Percentiles rank a stretch among this genome's conserved stretches.
Evolutionary conservation across 2,113 vertebrate species (phyloP).

Genomic region (Lophius piscatorius): DNA sequence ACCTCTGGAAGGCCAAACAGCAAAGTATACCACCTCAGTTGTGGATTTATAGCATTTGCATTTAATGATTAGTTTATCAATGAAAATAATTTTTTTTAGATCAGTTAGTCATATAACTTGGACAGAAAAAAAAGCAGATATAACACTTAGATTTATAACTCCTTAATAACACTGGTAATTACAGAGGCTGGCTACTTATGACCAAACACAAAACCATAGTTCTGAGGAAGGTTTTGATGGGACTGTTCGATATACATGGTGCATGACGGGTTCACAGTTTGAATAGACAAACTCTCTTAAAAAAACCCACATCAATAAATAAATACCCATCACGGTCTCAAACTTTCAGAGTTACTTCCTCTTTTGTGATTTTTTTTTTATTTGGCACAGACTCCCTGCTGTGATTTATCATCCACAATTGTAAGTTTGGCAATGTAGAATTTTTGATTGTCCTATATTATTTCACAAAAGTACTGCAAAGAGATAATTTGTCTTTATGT

Average conservation of each 20-base stretch:
- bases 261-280: too few relatives aligned
- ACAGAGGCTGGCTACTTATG: constrained; percentile 18
- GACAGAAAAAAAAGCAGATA: constrained; percentile 41
- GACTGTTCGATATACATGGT: constrained; percentile 16
- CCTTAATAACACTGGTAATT: constrained; percentile 41
- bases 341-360: background rate
- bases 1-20: constrained; percentile 31
- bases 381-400: background rate
- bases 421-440: background rate
- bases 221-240: constrained; percentile 2
- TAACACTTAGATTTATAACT: constrained; percentile 37
- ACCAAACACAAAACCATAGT: constrained; percentile 37
- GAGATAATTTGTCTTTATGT: background rate
- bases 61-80: constrained; percentile 14
- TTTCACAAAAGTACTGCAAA: too few relatives aligned
- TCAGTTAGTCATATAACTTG: constrained; percentile 27
- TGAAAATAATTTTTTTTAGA: constrained; percentile 2
- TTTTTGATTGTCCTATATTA: too few relatives aligned
- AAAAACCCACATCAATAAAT: background rate
- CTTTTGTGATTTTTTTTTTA: background rate
- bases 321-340: constrained; percentile 10
- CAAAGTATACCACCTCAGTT: constrained; percentile 26
- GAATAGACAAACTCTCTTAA: too few relatives aligned
- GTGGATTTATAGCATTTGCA: constrained; percentile 23
- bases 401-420: background rate